These are phyloP conservation scores for Menidia beryllina DNA, from an alignment of 2,113 vertebrate genomes.

Conservation along the genomic window DNA sequence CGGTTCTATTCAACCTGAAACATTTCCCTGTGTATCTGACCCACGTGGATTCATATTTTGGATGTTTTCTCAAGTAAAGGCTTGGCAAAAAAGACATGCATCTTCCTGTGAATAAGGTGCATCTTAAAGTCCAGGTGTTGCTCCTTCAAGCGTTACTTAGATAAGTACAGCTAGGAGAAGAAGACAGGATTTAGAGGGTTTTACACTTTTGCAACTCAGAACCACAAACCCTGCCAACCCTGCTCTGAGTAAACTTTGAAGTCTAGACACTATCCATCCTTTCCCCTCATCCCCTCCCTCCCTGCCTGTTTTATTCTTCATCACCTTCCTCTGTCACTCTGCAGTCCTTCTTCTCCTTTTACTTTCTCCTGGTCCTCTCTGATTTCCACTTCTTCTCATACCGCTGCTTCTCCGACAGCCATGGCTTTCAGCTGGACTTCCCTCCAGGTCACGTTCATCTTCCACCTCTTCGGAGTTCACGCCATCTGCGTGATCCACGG, in stretches of 20 bases:
- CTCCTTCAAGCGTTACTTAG: not conserved
- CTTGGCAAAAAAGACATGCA: too few species aligned
- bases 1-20: too few species aligned
- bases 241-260: constrained; percentile 31
- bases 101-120: not conserved
- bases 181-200: constrained; percentile 19
- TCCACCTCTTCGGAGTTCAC: constrained; percentile 28
- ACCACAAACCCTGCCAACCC: constrained; percentile 33
- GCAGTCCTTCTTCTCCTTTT: not conserved
- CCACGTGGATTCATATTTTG: too few species aligned
- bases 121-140: not conserved
- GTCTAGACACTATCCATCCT: constrained; percentile 53
- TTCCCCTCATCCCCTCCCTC: constrained; percentile 11
- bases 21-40: too few species aligned
- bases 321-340: constrained; percentile 13
- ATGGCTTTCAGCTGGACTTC: constrained; percentile 23
- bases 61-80: too few species aligned
- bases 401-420: not conserved
- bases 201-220: constrained; percentile 45
- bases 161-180: not conserved
- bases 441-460: not conserved
- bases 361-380: not conserved
- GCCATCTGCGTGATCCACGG: not conserved
- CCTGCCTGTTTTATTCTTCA: constrained; percentile 8
- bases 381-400: not conserved